Evolutionary conservation across 2,797 vertebrate genomes (phyloP).

Genomic region (Tangara arthus): DNA sequence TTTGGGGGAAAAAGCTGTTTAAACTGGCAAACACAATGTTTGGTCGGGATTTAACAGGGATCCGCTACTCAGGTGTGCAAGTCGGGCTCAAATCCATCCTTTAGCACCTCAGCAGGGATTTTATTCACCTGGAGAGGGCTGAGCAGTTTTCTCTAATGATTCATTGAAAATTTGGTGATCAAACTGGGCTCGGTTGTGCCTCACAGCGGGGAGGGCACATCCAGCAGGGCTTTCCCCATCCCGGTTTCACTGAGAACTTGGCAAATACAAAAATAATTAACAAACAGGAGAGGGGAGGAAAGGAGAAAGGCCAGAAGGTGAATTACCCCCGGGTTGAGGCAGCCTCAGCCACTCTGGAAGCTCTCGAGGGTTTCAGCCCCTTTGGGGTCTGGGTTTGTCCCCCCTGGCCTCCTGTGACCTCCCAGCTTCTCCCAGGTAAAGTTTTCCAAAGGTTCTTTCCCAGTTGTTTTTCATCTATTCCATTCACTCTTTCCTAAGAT

Average conservation of each 20-base stretch:
- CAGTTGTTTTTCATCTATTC: neutral
- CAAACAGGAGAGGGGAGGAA: neutral
- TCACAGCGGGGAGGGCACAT: neutral
- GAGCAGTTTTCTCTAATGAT: neutral
- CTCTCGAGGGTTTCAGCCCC: neutral
- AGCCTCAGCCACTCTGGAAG: neutral
- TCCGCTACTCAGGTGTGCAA: neutral
- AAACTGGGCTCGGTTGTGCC: neutral
- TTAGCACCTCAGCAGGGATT: neutral
- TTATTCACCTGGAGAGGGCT: fast-evolving
- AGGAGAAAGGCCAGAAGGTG: neutral
- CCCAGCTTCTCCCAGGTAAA: neutral
- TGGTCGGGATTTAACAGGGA: neutral
- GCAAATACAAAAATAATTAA: neutral
- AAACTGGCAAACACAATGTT: neutral
- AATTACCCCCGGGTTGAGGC: fast-evolving
- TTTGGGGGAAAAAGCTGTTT: neutral
- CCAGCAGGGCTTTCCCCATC: neutral
- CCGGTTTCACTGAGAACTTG: neutral
- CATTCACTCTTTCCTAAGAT: slow-evolving; percentile 34
- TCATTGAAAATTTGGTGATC: neutral
- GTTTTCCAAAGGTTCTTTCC: slow-evolving; percentile 3
- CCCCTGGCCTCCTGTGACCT: neutral
- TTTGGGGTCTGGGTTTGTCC: neutral
- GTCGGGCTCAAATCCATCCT: fast-evolving